These are phyloP conservation scores for Leucosticte australis DNA, from an alignment of 2,113 vertebrate genomes.

Conservation along the genomic window DNA sequence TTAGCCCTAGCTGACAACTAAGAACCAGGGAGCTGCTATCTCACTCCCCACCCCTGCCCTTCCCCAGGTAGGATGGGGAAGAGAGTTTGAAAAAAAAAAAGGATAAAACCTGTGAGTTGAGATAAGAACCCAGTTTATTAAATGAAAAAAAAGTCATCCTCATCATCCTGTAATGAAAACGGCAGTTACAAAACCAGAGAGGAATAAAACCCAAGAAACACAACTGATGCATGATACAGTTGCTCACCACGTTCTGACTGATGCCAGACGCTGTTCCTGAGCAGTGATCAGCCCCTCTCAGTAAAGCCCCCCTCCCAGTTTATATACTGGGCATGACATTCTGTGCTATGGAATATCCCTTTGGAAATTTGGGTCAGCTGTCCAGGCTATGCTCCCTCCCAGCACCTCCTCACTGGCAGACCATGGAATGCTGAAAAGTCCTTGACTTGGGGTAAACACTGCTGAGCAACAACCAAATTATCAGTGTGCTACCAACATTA, in stretches of 20 bases:
- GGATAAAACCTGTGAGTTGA: neutral
- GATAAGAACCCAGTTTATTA: neutral
- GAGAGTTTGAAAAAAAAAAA: neutral
- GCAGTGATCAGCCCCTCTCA: neutral
- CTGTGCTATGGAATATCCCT: neutral
- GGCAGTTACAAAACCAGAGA: neutral
- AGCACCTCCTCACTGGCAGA: neutral
- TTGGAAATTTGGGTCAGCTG: neutral
- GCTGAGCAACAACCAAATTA: neutral
- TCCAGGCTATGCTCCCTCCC: accelerated
- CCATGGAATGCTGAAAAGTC: neutral
- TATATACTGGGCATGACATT: neutral
- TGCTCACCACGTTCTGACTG: neutral
- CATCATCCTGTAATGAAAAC: neutral
- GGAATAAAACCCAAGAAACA: neutral
- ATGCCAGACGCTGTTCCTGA: neutral
- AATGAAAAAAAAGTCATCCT: neutral
- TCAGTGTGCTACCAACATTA: neutral
- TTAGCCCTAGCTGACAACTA: neutral
- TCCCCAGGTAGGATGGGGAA: accelerated
- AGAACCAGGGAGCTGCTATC: neutral
- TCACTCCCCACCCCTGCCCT: accelerated
- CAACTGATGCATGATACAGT: accelerated
- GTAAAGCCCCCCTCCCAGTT: neutral
- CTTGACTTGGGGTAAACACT: neutral